Percentiles rank a stretch among this genome's conserved stretches.
phyloP scores from a whole-genome alignment of 2,888 invertebrate genomes.

The Andricus quercusramuli region DNA sequence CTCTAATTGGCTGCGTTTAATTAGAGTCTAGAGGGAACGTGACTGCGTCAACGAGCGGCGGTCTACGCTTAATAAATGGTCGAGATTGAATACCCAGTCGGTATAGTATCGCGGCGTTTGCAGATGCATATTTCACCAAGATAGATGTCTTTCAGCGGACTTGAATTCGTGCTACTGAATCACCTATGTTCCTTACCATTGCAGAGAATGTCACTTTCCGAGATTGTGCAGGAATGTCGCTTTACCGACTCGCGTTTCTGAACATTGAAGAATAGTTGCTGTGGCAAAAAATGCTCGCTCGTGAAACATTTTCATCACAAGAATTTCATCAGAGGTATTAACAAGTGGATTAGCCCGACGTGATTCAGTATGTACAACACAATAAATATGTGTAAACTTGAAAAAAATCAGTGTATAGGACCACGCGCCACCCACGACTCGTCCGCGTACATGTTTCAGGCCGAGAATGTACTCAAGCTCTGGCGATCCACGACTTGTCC shows the following conservation, averaged over 20 bases:
- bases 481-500: no score
- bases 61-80: conserved; percentile 39
- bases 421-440: no score
- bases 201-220: conserved; percentile 16
- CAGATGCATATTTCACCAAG: conserved; percentile 51
- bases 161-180: conserved; percentile 47
- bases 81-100: conserved; percentile 35
- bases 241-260: conserved; percentile 12
- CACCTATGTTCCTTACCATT: conserved; percentile 34
- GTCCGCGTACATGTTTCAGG: no score
- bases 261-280: conserved; percentile 22
- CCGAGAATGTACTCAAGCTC: no score
- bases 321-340: conserved; percentile 18
- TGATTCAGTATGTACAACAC: neutral
- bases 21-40: conserved; percentile 27
- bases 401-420: no score
- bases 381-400: no score
- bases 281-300: conserved; percentile 1
- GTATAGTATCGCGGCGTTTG: conserved; percentile 31
- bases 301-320: conserved; percentile 20
- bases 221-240: neutral
- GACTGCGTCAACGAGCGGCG: conserved; percentile 24
- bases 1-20: conserved; percentile 34
- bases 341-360: neutral
- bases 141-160: conserved; percentile 50